Conservation (phyloP, 2,888 invertebrate genomes). For the Tenthredo mesomela region DNA sequence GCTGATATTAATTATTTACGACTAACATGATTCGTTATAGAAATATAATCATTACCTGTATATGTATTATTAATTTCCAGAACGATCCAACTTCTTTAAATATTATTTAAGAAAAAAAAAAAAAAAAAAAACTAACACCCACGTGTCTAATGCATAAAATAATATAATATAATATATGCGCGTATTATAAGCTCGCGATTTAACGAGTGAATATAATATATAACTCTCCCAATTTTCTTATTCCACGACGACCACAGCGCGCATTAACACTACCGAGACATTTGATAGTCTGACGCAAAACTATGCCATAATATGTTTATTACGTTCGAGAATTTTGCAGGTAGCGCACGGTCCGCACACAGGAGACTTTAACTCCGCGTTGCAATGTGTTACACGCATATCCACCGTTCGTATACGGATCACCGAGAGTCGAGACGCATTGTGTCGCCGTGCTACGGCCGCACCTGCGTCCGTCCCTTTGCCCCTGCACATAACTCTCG, state of each 20-base stretch:
- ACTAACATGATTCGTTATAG: neutral
- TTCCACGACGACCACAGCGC: neutral
- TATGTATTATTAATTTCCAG: neutral
- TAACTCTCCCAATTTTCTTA: neutral
- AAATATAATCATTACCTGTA: neutral
- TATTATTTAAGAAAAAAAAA: neutral
- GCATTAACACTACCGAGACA: conserved; percentile 27
- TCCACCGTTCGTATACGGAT: conserved; percentile 51
- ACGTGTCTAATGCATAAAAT: neutral
- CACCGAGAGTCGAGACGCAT: conserved; percentile 65
- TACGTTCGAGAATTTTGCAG: neutral
- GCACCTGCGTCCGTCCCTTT: conserved; percentile 66
- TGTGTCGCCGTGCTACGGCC: conserved; percentile 67
- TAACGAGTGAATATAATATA: neutral
- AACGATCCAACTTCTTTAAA: neutral
- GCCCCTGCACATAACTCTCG: conserved; percentile 16
- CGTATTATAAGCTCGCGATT: neutral
- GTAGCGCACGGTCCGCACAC: neutral
- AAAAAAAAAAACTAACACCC: neutral
- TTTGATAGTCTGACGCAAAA: neutral
- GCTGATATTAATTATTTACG: neutral
- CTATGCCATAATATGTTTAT: neutral
- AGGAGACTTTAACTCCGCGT: neutral
- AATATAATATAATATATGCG: neutral
- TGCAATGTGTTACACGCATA: conserved; percentile 21